Evolutionary conservation across 2,888 invertebrate species (phyloP).

Genomic region (Himalopsyche anomala): DNA sequence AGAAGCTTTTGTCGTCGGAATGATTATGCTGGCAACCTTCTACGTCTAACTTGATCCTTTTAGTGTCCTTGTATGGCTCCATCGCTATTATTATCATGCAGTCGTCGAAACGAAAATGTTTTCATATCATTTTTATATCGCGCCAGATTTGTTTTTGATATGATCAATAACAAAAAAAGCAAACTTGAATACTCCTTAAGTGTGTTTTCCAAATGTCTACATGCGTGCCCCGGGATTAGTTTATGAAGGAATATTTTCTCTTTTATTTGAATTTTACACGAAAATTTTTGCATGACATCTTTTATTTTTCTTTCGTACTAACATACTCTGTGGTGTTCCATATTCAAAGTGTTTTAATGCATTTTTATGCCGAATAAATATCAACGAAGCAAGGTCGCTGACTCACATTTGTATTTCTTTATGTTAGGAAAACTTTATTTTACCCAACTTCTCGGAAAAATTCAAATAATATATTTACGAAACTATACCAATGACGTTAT

Average conservation of each 20-base stretch:
- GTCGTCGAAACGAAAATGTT: slow-evolving; percentile 28
- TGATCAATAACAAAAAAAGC: slow-evolving; percentile 23
- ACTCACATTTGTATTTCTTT: no score
- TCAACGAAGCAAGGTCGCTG: no score
- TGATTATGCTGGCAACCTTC: neutral
- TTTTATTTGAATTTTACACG: slow-evolving; percentile 20
- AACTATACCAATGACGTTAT: no score
- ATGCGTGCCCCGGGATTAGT: slow-evolving; percentile 18
- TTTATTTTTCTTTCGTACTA: neutral
- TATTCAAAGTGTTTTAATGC: slow-evolving; percentile 22
- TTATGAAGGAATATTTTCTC: neutral
- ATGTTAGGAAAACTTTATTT: no score
- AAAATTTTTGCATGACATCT: slow-evolving; percentile 2
- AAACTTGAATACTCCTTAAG: slow-evolving; percentile 5
- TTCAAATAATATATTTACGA: no score
- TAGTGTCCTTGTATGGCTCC: slow-evolving; percentile 26
- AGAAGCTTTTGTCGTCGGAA: no score
- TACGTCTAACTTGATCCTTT: neutral
- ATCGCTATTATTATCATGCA: slow-evolving; percentile 13
- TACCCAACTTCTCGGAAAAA: no score
- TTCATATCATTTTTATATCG: slow-evolving; percentile 34
- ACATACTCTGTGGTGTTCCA: neutral
- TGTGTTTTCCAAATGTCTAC: neutral
- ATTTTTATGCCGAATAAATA: slow-evolving; percentile 6
- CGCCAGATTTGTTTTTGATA: slow-evolving; percentile 25